Base-by-base conservation (phyloP, 2,113 vertebrate species). In the Galbula dea region DNA sequence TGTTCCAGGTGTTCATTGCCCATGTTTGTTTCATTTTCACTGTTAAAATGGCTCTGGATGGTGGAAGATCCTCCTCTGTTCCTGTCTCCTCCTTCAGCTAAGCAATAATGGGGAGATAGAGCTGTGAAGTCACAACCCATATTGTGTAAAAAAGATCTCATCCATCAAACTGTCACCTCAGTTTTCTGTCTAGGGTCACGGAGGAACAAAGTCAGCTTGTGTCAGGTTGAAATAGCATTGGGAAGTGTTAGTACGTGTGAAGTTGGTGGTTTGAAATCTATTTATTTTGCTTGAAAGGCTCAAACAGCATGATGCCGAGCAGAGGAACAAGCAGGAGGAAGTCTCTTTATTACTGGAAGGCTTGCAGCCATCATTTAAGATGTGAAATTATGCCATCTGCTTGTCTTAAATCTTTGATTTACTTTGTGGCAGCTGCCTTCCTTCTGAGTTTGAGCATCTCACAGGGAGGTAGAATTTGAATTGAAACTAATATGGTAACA, bases 111-210 rank as follows among this genome's bases (percentile, higher is more conserved):
- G 92, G 62, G 90, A 88, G 81, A 94, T 68, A 93, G 90, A 94
- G 83, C 94, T 54, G 26, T 92, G 97, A 97, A 98, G 97, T 97
- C 97, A 96, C 96, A 95, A 87, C 83, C 94, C 93, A 74, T 94
- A 95, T 97, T 97, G 96, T 98, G 96, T 96, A 96, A 93, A 93
- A 89, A 93, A 87, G 95, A 90, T 88, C 93, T 77, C 97, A 98
- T 98, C 96, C 97, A 98, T 98, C 98, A 98, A 97, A 83, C 94
- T 80, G 89, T 96, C 97, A 97, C 95, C 93, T 97, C 96, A 82
- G 90, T 89, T 97, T 97, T 98, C 96, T 96, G 73, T 93, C 93
- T 77, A 81, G 97, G 97, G 97, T 97, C 97, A 97, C 93, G 80
- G 77, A 49, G 57, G 91, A 97, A 97, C 96, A 97, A 97, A 97